Evolutionary conservation across 2,113 vertebrate genomes (phyloP).

Genomic region (Boulengeromyrus knoepffleri): DNA sequence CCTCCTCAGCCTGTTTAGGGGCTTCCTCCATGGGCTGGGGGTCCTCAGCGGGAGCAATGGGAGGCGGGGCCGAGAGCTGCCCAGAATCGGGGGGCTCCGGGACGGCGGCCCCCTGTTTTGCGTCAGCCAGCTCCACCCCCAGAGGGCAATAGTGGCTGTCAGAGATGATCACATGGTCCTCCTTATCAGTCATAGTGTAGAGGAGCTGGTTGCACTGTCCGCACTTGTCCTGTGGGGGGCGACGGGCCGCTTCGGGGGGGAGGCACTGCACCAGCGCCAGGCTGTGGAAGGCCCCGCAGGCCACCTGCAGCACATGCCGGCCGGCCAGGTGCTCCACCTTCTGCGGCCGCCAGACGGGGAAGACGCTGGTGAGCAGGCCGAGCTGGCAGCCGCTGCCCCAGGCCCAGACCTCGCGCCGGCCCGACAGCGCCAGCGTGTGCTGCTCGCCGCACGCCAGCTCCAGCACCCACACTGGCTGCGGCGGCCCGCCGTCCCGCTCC

Average conservation of each 20-base stretch:
- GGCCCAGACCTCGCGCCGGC: constrained; percentile 83
- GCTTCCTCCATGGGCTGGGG: background rate
- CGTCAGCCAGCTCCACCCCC: constrained; percentile 65
- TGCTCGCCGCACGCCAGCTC: constrained; percentile 86
- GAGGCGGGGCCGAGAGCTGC: constrained; percentile 7
- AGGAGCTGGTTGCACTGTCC: constrained; percentile 87
- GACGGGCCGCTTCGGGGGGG: constrained; percentile 65
- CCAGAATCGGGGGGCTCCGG: constrained; percentile 48
- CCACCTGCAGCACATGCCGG: constrained; percentile 80
- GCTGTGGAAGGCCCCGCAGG: constrained; percentile 85
- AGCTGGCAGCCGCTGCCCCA: constrained; percentile 93
- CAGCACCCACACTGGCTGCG: constrained; percentile 63
- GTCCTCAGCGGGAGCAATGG: background rate
- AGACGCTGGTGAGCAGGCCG: constrained; percentile 65
- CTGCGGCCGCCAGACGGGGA: constrained; percentile 80
- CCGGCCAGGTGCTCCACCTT: constrained; percentile 84
- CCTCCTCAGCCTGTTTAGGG: background rate
- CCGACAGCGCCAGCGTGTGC: constrained; percentile 80
- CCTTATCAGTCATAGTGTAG: constrained; percentile 95
- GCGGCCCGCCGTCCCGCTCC: constrained; percentile 62
- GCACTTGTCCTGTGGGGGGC: constrained; percentile 79
- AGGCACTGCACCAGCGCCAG: constrained; percentile 82
- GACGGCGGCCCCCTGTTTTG: constrained; percentile 40
- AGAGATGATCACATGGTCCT: constrained; percentile 97
- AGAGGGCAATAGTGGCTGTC: constrained; percentile 85